These are phyloP conservation scores for Misgurnus anguillicaudatus DNA, from an alignment of 2,113 vertebrate genomes.

Conservation along the genomic window DNA sequence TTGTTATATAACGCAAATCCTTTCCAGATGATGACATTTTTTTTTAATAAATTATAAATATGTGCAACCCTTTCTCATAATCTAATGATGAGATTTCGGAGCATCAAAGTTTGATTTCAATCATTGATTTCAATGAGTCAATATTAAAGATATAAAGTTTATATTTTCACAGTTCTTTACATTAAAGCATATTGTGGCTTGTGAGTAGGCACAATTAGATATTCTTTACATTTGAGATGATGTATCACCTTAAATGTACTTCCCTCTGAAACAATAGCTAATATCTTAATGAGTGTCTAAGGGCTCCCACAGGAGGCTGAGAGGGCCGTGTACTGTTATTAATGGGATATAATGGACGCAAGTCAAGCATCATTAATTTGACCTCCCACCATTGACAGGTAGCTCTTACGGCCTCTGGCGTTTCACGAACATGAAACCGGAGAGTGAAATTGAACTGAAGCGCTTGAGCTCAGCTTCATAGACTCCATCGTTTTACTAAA, in stretches of 20 bases:
- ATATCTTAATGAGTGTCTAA: conserved; percentile 44
- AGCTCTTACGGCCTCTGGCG: conserved; percentile 54
- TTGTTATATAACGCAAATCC: too few species aligned
- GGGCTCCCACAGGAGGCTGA: conserved; percentile 23
- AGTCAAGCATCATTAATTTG: conserved; percentile 66
- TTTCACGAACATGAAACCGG: conserved; percentile 48
- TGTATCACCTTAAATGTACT: conserved; percentile 28
- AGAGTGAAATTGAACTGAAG: conserved; percentile 59
- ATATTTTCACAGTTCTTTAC: too few species aligned
- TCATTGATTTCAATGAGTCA: too few species aligned
- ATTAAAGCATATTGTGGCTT: background rate
- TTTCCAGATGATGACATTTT: too few species aligned
- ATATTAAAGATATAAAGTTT: too few species aligned
- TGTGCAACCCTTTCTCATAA: too few species aligned
- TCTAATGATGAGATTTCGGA: too few species aligned
- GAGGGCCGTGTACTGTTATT: conserved; percentile 49
- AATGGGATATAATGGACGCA: conserved; percentile 63
- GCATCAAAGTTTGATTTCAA: too few species aligned
- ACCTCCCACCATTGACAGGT: conserved; percentile 57
- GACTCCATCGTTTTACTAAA: background rate
- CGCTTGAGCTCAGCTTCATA: conserved; percentile 42
- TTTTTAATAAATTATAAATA: too few species aligned
- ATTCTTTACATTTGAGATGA: conserved; percentile 23
- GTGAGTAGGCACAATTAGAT: background rate
- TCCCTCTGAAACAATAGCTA: conserved; percentile 42